phyloP scores from a whole-genome alignment of 2,888 invertebrate species.

The Rapana venosa region DNA sequence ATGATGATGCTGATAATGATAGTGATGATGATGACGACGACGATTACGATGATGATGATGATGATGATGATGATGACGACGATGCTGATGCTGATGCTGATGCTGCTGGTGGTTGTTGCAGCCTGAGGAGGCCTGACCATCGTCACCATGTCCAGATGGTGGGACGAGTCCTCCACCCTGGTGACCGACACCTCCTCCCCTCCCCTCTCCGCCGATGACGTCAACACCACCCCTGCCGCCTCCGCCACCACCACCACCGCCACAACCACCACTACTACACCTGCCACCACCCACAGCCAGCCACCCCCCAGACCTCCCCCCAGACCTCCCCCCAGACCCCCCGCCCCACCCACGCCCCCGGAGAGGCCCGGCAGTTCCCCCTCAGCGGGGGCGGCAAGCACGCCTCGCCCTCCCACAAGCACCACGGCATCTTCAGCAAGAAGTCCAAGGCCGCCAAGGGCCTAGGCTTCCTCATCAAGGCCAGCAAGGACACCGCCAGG shows the following conservation, averaged over 20 bases:
- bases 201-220: conserved; percentile 51
- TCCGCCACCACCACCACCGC: background rate
- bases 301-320: background rate
- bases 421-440: conserved; percentile 49
- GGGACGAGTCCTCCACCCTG: conserved; percentile 72
- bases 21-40: too few species aligned
- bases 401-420: conserved; percentile 42
- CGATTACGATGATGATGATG: too few species aligned
- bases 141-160: conserved; percentile 64
- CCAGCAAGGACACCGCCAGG: conserved; percentile 56
- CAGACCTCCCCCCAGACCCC: background rate
- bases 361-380: conserved; percentile 27
- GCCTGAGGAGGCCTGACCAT: conserved; percentile 53
- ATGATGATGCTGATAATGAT: too few species aligned
- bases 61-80: too few species aligned
- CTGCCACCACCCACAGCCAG: background rate
- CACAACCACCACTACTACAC: background rate
- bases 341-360: conserved; percentile 23
- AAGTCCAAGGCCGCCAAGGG: conserved; percentile 60
- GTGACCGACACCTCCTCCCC: conserved; percentile 63
- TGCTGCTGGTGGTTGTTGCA: conserved; percentile 52
- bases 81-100: too few species aligned
- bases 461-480: conserved; percentile 55
- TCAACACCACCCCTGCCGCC: conserved; percentile 29
- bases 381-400: conserved; percentile 18